Percentiles rank a stretch among this genome's conserved stretches.
phyloP scores from a whole-genome alignment of 2,888 invertebrate genomes.

The Cheilosia soror region DNA sequence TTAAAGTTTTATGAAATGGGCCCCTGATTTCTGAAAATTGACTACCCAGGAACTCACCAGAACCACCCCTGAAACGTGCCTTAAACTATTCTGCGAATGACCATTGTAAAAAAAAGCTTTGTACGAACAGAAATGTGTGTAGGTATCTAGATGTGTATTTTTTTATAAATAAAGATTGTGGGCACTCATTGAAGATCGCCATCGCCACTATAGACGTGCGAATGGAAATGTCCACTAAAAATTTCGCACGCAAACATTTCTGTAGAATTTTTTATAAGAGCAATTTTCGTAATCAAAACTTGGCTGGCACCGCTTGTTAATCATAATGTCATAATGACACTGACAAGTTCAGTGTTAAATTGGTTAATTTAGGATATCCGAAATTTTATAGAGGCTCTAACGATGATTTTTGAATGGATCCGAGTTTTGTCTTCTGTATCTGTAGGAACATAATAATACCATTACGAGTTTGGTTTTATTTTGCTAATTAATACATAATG shows the following conservation, averaged over 20 bases:
- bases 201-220: slow-evolving; percentile 2
- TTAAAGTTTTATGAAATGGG: too few species aligned
- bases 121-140: neutral
- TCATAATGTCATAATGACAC: slow-evolving; percentile 42
- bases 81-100: slow-evolving; percentile 4
- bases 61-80: slow-evolving; percentile 30
- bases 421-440: neutral
- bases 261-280: slow-evolving; percentile 24
- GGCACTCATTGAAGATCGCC: neutral
- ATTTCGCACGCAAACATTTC: slow-evolving; percentile 23
- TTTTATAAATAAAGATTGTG: neutral
- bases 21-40: neutral
- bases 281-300: slow-evolving; percentile 12
- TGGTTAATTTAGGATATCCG: slow-evolving; percentile 53
- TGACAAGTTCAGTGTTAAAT: slow-evolving; percentile 51
- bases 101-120: slow-evolving; percentile 4
- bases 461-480: neutral
- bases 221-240: slow-evolving; percentile 2
- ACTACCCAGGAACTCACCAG: neutral
- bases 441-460: too few species aligned
- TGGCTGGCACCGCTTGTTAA: slow-evolving; percentile 17
- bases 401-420: slow-evolving; percentile 12
- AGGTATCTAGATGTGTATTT: neutral
- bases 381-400: slow-evolving; percentile 3
- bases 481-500: slow-evolving; percentile 3